Conservation (phyloP, 1,140 invertebrate genomes). For the Diprion similis region DNA sequence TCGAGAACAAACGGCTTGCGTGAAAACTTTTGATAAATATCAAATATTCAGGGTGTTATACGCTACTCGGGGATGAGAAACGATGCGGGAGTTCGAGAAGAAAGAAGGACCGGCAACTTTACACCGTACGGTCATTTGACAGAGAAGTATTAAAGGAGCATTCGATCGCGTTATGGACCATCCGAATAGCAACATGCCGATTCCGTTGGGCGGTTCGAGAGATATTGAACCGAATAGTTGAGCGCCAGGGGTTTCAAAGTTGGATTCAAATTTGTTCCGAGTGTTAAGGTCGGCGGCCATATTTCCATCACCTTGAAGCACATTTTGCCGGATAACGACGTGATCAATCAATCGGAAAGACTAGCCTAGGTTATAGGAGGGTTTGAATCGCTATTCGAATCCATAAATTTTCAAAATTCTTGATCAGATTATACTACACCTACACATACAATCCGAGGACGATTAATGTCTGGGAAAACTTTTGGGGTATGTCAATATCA, state of each 20-base stretch:
- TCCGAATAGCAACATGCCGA: no score
- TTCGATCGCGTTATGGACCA: no score
- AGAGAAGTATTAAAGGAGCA: no score
- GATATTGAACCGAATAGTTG: no score
- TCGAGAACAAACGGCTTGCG: not conserved
- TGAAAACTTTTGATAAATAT: not conserved
- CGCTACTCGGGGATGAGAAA: no score
- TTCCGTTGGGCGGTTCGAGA: no score
- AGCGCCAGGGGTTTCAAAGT: not conserved
- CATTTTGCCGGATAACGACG: not conserved
- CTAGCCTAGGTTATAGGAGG: not conserved
- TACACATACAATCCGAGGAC: not conserved
- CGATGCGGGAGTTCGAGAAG: no score
- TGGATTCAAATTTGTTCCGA: conserved; percentile 2
- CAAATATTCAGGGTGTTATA: not conserved
- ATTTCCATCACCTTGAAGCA: no score
- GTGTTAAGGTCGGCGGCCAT: not conserved
- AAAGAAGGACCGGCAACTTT: no score
- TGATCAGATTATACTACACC: not conserved
- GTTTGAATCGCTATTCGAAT: not conserved
- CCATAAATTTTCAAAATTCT: not conserved
- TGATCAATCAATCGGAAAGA: not conserved
- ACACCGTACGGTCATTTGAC: no score
- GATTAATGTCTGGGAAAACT: not conserved
- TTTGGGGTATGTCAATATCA: not conserved